phyloP scores from a whole-genome alignment of 2,797 vertebrate genomes.

The Pampus argenteus region DNA sequence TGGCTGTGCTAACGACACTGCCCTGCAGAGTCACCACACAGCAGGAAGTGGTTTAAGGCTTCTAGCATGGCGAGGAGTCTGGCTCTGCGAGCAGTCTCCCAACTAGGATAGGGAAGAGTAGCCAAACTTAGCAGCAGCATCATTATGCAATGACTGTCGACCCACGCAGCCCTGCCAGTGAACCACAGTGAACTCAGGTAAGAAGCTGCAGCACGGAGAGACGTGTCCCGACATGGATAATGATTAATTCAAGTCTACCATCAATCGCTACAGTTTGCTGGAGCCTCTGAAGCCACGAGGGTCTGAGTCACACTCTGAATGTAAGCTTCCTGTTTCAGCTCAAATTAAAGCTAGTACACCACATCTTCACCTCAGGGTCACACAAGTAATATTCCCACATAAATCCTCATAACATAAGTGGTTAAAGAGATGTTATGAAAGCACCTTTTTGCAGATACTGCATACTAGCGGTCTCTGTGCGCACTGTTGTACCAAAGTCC shows the following conservation, averaged over 20 bases:
- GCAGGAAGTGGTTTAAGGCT: constrained; percentile 79
- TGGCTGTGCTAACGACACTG: constrained; percentile 68
- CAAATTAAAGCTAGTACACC: constrained; percentile 1
- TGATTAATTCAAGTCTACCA: constrained; percentile 42
- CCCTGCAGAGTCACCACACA: constrained; percentile 70
- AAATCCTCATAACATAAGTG: constrained; percentile 5
- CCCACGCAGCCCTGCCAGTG: constrained; percentile 7
- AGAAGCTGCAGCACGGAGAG: not conserved
- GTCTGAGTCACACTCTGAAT: constrained; percentile 50
- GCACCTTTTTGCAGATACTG: constrained; percentile 25
- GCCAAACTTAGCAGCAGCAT: constrained; percentile 60
- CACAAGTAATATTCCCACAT: constrained; percentile 15
- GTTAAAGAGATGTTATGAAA: constrained; percentile 29
- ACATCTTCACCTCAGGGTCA: not conserved
- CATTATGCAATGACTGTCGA: constrained; percentile 57
- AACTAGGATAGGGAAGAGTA: constrained; percentile 58
- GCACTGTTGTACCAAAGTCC: constrained; percentile 39
- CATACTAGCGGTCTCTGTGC: constrained; percentile 26
- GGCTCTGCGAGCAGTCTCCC: constrained; percentile 55
- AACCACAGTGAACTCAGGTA: constrained; percentile 48
- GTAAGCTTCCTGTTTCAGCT: constrained; percentile 8
- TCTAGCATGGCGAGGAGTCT: constrained; percentile 46
- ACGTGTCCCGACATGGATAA: constrained; percentile 6
- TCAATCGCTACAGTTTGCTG: constrained; percentile 16
- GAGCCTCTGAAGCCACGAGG: constrained; percentile 13